Evolutionary conservation across 1,140 invertebrate genomes (phyloP).

Genomic region (Drosophila persimilis): DNA sequence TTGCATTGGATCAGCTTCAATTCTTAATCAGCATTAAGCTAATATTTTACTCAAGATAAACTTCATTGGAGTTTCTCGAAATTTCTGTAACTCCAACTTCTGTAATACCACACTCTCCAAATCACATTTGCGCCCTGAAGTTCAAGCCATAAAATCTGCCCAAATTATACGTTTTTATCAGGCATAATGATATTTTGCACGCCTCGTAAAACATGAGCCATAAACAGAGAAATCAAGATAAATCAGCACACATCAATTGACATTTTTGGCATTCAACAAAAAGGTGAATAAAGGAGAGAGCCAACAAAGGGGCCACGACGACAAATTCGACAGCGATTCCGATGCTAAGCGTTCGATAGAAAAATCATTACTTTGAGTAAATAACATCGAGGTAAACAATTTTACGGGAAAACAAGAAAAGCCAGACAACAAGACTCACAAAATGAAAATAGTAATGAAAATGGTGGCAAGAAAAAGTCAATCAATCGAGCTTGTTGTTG

Average conservation of each 20-base stretch:
- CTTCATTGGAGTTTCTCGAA: too few relatives aligned
- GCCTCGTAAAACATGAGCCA: slow-evolving; percentile 62
- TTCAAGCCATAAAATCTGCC: slow-evolving; percentile 19
- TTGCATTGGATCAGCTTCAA: too few relatives aligned
- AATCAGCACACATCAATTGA: slow-evolving; percentile 39
- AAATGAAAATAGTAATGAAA: slow-evolving; percentile 74
- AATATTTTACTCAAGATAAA: too few relatives aligned
- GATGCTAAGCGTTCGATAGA: slow-evolving; percentile 48
- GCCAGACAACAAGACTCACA: slow-evolving; percentile 36
- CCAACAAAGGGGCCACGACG: slow-evolving; percentile 17
- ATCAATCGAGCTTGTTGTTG: slow-evolving; percentile 56
- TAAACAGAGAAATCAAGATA: slow-evolving; percentile 36
- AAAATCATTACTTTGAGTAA: slow-evolving; percentile 63
- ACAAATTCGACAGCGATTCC: slow-evolving; percentile 20
- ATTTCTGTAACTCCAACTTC: too few relatives aligned
- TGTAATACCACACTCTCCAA: too few relatives aligned
- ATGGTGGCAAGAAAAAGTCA: slow-evolving; percentile 63
- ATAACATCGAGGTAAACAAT: slow-evolving; percentile 60
- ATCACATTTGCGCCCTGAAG: background rate
- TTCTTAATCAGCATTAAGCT: too few relatives aligned
- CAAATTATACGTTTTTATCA: slow-evolving; percentile 46
- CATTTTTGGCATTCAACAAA: slow-evolving; percentile 42
- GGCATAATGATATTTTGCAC: slow-evolving; percentile 64
- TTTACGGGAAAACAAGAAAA: slow-evolving; percentile 19
- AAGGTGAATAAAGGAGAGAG: slow-evolving; percentile 36